These are phyloP conservation scores for Apis cerana DNA, from an alignment of 1,140 invertebrate species.

Conservation along the genomic window DNA sequence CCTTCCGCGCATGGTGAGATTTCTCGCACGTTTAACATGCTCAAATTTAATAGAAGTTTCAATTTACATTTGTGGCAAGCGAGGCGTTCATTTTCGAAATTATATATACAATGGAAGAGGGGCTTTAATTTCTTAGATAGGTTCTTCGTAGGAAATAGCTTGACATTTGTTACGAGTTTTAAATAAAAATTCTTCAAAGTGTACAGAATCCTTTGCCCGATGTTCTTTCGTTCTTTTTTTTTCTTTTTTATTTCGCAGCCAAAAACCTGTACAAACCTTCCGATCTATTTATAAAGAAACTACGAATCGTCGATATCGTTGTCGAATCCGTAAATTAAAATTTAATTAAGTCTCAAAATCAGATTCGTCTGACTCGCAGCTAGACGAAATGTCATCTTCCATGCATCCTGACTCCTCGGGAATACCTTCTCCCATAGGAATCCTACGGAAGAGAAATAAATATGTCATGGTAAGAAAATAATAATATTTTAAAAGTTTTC, in stretches of 20 bases:
- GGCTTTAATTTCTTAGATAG: conserved; percentile 42
- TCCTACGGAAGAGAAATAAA: conserved; percentile 54
- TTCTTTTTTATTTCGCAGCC: conserved; percentile 22
- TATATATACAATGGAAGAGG: conserved; percentile 11
- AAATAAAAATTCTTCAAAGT: conserved; percentile 59
- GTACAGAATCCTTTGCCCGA: conserved; percentile 5
- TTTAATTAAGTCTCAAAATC: conserved; percentile 64
- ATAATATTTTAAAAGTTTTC: not conserved
- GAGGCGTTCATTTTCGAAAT: conserved; percentile 22
- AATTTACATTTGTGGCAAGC: not conserved
- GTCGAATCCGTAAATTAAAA: not conserved
- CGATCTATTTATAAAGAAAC: conserved; percentile 15
- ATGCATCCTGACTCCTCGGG: conserved; percentile 61
- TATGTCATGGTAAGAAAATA: too few relatives aligned
- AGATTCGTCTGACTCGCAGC: conserved; percentile 68
- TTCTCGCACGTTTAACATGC: not conserved
- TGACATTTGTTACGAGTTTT: conserved; percentile 62
- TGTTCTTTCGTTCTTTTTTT: not conserved
- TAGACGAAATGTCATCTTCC: conserved; percentile 67
- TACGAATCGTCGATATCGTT: not conserved
- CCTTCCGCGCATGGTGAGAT: not conserved
- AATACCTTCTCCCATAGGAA: conserved; percentile 60
- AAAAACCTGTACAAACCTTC: conserved; percentile 3
- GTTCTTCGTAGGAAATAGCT: conserved; percentile 40
- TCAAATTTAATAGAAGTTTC: conserved; percentile 31